Evolutionary conservation across 2,113 vertebrate genomes (phyloP).

Genomic region (Carettochelys insculpta): DNA sequence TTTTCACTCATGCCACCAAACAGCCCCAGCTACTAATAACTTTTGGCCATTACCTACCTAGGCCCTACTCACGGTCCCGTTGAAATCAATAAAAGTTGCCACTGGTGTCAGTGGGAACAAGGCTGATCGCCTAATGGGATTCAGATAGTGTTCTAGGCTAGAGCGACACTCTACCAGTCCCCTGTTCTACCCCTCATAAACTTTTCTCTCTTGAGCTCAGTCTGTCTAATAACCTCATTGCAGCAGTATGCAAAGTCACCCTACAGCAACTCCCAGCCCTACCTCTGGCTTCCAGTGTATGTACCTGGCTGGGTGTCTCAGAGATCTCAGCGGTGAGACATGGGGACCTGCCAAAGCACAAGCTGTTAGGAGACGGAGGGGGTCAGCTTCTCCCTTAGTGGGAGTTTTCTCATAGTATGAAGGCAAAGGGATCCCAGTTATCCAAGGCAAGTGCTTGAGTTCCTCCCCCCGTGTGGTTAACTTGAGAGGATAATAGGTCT

Average conservation of each 20-base stretch:
- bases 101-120: neutral
- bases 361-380: neutral
- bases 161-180: neutral
- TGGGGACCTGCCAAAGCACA: neutral
- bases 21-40: neutral
- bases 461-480: neutral
- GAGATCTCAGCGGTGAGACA: neutral
- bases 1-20: neutral
- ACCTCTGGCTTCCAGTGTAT: neutral
- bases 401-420: neutral
- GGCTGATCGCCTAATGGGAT: neutral
- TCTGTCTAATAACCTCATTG: neutral
- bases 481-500: neutral
- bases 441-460: neutral
- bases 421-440: neutral
- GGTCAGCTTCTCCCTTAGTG: neutral
- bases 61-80: neutral
- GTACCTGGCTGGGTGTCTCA: too few relatives aligned
- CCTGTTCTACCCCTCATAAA: neutral
- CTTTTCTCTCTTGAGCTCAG: neutral
- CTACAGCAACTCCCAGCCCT: neutral
- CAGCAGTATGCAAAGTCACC: neutral
- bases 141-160: neutral
- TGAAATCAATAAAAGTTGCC: neutral
- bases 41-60: neutral